A percentile compares a stretch with the other conserved stretches of the same genome.
These are phyloP conservation scores for Engystomops pustulosus DNA, from an alignment of 2,113 vertebrate genomes.

Conservation along the genomic window DNA sequence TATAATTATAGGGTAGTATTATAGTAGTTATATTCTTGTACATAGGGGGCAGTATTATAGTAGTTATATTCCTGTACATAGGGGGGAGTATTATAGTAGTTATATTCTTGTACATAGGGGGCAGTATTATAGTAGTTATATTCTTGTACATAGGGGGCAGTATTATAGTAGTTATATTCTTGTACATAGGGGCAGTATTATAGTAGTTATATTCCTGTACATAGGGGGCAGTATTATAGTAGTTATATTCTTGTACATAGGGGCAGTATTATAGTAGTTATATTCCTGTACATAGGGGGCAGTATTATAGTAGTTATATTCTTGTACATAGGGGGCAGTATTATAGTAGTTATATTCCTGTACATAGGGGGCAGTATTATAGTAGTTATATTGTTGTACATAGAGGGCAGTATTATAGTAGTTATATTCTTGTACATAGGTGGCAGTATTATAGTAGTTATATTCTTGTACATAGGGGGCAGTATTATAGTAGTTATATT, in stretches of 20 bases:
- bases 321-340: neutral
- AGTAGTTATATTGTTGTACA: too few relatives aligned
- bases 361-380: neutral
- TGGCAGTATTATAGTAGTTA: slow-evolving; percentile 14
- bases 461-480: slow-evolving; percentile 13
- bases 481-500: slow-evolving; percentile 21
- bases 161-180: slow-evolving; percentile 14
- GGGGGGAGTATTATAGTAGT: neutral
- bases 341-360: neutral
- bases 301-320: slow-evolving; percentile 14
- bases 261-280: too few relatives aligned
- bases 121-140: slow-evolving; percentile 7
- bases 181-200: slow-evolving; percentile 3
- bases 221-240: neutral
- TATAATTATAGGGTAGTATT: neutral
- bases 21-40: slow-evolving; percentile 11
- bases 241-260: too few relatives aligned
- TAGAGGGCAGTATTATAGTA: neutral
- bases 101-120: slow-evolving; percentile 1
- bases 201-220: neutral
- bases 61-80: neutral
- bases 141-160: neutral
- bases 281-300: neutral
- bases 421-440: slow-evolving; percentile 3
- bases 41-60: slow-evolving; percentile 4